These are phyloP conservation scores for Hypomecis atomaria DNA, from an alignment of 2,888 invertebrate species.

Conservation along the genomic window DNA sequence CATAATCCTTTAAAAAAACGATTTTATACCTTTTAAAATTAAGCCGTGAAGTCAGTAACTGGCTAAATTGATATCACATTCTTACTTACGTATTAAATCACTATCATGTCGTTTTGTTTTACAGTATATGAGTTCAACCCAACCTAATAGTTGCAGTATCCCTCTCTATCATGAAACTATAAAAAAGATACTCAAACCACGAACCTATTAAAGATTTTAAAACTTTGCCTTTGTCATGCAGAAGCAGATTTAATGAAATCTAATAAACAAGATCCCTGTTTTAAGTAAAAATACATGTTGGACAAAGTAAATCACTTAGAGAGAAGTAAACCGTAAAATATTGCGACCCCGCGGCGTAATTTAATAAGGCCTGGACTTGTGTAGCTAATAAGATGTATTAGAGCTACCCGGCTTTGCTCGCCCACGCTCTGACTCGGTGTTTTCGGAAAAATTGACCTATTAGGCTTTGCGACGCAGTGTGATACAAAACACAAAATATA, in stretches of 20 bases:
- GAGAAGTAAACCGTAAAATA: conserved; percentile 31
- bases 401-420: conserved; percentile 33
- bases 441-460: conserved; percentile 6
- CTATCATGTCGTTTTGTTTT: no score
- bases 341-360: conserved; percentile 34
- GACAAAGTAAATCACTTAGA: conserved; percentile 32
- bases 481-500: background rate
- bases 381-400: conserved; percentile 38
- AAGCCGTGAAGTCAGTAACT: no score
- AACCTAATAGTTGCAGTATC: no score
- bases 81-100: no score
- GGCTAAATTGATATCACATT: no score
- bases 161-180: background rate
- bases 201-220: conserved; percentile 9
- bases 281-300: conserved; percentile 28
- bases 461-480: conserved; percentile 9
- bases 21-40: no score
- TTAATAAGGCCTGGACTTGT: conserved; percentile 41
- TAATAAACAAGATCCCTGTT: conserved; percentile 4
- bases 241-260: conserved; percentile 7
- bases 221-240: conserved; percentile 10
- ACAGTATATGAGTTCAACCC: no score
- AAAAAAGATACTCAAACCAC: conserved; percentile 9
- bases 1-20: no score
- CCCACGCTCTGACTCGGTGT: conserved; percentile 19